Conservation (phyloP, 2,797 vertebrate species). For the Tympanoctomys barrerae region DNA sequence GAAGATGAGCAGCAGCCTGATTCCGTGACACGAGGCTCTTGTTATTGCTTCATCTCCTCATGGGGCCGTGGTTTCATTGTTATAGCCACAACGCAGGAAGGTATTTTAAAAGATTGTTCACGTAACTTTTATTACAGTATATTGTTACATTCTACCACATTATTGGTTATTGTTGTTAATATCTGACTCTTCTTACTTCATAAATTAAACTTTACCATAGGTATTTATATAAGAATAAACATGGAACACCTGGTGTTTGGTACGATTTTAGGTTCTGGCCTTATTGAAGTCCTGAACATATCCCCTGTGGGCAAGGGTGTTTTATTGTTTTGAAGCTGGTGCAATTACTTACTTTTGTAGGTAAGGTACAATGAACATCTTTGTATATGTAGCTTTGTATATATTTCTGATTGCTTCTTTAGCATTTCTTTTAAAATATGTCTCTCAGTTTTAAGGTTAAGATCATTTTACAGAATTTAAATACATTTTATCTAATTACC, state of each 20-base stretch:
- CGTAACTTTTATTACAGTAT: not conserved
- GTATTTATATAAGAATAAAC: not conserved
- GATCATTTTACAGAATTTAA: slow-evolving; percentile 1
- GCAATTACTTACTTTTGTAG: not conserved
- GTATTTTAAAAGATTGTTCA: not conserved
- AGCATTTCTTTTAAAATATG: not conserved
- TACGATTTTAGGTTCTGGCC: not conserved
- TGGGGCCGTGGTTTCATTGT: too few relatives aligned
- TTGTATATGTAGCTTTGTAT: not conserved
- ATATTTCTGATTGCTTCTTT: not conserved
- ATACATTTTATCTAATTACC: slow-evolving; percentile 23
- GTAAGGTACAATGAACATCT: not conserved
- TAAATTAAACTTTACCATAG: not conserved
- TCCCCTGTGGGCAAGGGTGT: not conserved
- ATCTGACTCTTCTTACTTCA: not conserved
- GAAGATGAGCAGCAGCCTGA: not conserved
- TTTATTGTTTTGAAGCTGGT: not conserved
- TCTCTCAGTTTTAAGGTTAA: slow-evolving; percentile 44
- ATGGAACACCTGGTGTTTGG: not conserved
- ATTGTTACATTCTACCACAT: not conserved
- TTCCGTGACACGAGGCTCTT: not conserved
- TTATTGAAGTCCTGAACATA: not conserved
- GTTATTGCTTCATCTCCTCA: not conserved
- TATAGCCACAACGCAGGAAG: not conserved
- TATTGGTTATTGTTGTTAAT: not conserved